Percentiles rank a stretch among this genome's conserved stretches.
These are phyloP conservation scores for Chymomyza caudatula DNA, from an alignment of 2,888 invertebrate genomes.

Conservation along the genomic window DNA sequence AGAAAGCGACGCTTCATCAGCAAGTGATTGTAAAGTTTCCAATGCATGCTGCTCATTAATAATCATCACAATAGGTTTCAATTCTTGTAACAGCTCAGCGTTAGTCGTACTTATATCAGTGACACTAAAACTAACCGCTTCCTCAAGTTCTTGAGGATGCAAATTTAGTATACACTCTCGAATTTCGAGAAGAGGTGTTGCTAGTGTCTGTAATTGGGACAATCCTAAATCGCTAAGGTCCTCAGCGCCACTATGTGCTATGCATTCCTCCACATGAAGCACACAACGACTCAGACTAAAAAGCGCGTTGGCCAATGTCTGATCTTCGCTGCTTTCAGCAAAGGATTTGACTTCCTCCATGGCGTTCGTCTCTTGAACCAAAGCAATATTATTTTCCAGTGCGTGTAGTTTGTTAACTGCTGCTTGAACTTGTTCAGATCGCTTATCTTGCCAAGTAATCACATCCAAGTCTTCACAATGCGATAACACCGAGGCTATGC, in stretches of 20 bases:
- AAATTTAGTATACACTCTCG: slow-evolving; percentile 57
- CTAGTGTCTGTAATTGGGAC: slow-evolving; percentile 59
- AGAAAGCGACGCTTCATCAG: slow-evolving; percentile 53
- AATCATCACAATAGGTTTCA: slow-evolving; percentile 54
- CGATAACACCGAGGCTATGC: slow-evolving; percentile 67
- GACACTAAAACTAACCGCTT: slow-evolving; percentile 39
- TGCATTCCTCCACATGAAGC: slow-evolving; percentile 69
- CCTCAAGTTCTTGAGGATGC: slow-evolving; percentile 58
- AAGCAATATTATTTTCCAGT: slow-evolving; percentile 76
- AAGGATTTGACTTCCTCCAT: slow-evolving; percentile 70
- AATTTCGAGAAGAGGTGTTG: slow-evolving; percentile 70
- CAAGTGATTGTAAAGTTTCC: slow-evolving; percentile 56
- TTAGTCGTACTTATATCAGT: slow-evolving; percentile 36
- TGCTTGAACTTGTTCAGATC: slow-evolving; percentile 56
- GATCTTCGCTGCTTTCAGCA: slow-evolving; percentile 66
- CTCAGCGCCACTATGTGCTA: slow-evolving; percentile 53
- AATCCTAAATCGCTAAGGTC: slow-evolving; percentile 47
- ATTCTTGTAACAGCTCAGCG: slow-evolving; percentile 46
- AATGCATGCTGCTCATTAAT: slow-evolving; percentile 60
- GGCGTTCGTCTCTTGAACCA: slow-evolving; percentile 73
- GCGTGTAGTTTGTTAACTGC: slow-evolving; percentile 76
- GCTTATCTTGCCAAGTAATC: slow-evolving; percentile 47
- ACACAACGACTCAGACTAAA: slow-evolving; percentile 70
- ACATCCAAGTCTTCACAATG: slow-evolving; percentile 66
- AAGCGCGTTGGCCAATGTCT: slow-evolving; percentile 74